phyloP scores from a whole-genome alignment of 2,113 vertebrate genomes.

The Diphyllodes magnificus region DNA sequence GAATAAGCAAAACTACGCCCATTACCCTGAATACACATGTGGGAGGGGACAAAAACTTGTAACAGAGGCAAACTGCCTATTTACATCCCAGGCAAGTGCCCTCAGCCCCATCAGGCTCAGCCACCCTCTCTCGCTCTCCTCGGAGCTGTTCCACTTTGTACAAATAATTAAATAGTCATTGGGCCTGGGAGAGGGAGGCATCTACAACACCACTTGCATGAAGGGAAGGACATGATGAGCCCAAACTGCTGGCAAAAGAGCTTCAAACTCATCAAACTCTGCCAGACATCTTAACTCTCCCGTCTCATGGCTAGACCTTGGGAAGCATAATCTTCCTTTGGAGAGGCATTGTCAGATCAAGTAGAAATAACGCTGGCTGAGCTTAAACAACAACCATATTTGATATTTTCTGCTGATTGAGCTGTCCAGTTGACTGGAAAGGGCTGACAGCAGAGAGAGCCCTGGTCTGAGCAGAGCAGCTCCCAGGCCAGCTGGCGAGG shows the following conservation, averaged over 20 bases:
- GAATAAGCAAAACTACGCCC: not conserved
- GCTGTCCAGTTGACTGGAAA: slow-evolving; percentile 79
- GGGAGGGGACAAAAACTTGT: not conserved
- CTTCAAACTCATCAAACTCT: slow-evolving; percentile 7
- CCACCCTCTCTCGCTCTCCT: not conserved
- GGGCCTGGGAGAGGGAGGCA: not conserved
- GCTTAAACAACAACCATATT: slow-evolving; percentile 28
- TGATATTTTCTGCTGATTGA: slow-evolving; percentile 58
- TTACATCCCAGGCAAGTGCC: not conserved
- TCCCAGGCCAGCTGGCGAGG: slow-evolving; percentile 80
- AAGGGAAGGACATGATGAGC: not conserved
- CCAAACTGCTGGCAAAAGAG: not conserved
- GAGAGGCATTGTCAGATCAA: not conserved
- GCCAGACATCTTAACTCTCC: not conserved
- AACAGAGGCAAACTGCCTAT: not conserved
- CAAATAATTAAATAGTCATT: slow-evolving; percentile 2
- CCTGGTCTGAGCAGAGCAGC: slow-evolving; percentile 74
- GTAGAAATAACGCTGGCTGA: not conserved
- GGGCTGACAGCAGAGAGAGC: slow-evolving; percentile 75
- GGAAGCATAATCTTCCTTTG: not conserved
- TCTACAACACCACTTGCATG: not conserved
- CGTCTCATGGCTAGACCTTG: not conserved
- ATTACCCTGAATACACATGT: not conserved
- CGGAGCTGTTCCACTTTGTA: not conserved
- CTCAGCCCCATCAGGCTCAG: not conserved